Evolutionary conservation across 2,797 vertebrate species (phyloP).

Genomic region (Karalla daura): DNA sequence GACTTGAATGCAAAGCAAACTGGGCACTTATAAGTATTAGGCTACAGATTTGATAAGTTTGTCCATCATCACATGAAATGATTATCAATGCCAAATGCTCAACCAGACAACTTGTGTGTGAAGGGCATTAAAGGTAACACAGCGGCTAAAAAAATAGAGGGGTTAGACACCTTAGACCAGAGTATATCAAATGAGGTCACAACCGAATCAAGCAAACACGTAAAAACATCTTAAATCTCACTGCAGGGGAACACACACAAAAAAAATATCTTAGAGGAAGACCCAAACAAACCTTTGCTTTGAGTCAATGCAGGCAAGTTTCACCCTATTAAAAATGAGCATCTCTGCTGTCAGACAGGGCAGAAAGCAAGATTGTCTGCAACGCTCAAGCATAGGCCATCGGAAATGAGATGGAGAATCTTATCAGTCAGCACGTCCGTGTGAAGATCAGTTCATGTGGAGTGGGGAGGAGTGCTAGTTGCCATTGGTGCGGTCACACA

Average conservation of each 20-base stretch:
- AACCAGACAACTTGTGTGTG: slow-evolving; percentile 37
- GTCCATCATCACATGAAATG: slow-evolving; percentile 62
- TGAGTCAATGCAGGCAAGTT: slow-evolving; percentile 23
- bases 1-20: slow-evolving; percentile 71
- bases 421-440: slow-evolving; percentile 39
- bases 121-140: slow-evolving; percentile 44
- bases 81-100: slow-evolving; percentile 59
- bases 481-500: slow-evolving; percentile 63
- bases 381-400: slow-evolving; percentile 64
- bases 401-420: slow-evolving; percentile 52
- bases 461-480: slow-evolving; percentile 57
- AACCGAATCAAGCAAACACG: slow-evolving; percentile 55
- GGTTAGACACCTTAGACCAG: slow-evolving; percentile 36
- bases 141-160: slow-evolving; percentile 45
- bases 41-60: slow-evolving; percentile 77
- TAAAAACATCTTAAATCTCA: slow-evolving; percentile 54
- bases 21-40: slow-evolving; percentile 77
- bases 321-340: slow-evolving; percentile 34
- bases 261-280: slow-evolving; percentile 29
- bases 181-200: slow-evolving; percentile 42
- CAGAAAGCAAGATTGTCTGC: slow-evolving; percentile 71
- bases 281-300: slow-evolving; percentile 42
- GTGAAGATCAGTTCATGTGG: slow-evolving; percentile 48
- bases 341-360: slow-evolving; percentile 29
- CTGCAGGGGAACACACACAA: slow-evolving; percentile 11